Percentiles rank a stretch among this genome's conserved stretches.
These are phyloP conservation scores for Campoplex capitator DNA, from an alignment of 2,888 invertebrate species.

Conservation along the genomic window DNA sequence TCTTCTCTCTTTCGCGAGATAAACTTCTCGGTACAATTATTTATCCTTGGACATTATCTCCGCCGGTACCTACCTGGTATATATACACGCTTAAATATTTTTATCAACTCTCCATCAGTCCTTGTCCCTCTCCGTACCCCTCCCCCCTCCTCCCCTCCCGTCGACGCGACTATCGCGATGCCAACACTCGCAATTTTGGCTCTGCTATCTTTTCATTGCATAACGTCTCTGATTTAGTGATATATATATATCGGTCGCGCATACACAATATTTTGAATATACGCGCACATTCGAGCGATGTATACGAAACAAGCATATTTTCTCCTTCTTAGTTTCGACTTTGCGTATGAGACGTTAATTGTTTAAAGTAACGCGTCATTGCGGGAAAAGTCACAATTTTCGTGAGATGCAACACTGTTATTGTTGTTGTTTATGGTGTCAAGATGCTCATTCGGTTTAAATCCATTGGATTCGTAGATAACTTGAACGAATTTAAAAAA, in stretches of 20 bases:
- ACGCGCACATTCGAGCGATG: conserved; percentile 14
- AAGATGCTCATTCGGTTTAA: background rate
- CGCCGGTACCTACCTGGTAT: background rate
- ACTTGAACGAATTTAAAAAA: conserved; percentile 20
- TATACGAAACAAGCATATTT: background rate
- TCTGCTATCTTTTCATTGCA: conserved; percentile 21
- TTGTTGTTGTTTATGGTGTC: background rate
- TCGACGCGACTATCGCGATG: background rate
- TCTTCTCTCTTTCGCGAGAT: conserved; percentile 11
- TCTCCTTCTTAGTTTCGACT: background rate
- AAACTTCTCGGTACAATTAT: background rate
- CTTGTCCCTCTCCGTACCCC: background rate
- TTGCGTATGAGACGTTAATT: conserved; percentile 2
- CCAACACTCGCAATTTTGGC: conserved; percentile 37
- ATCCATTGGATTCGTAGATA: background rate
- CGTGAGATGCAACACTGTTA: background rate
- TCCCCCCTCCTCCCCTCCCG: background rate
- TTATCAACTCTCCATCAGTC: conserved; percentile 4
- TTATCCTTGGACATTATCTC: conserved; percentile 15
- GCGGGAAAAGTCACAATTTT: background rate
- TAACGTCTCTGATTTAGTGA: conserved; percentile 16
- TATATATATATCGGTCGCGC: conserved; percentile 10
- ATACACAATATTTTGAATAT: conserved; percentile 19
- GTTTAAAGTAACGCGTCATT: background rate
- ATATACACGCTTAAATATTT: conserved; percentile 21